phyloP scores from a whole-genome alignment of 2,797 vertebrate species.

The Pantherophis vulpinus region DNA sequence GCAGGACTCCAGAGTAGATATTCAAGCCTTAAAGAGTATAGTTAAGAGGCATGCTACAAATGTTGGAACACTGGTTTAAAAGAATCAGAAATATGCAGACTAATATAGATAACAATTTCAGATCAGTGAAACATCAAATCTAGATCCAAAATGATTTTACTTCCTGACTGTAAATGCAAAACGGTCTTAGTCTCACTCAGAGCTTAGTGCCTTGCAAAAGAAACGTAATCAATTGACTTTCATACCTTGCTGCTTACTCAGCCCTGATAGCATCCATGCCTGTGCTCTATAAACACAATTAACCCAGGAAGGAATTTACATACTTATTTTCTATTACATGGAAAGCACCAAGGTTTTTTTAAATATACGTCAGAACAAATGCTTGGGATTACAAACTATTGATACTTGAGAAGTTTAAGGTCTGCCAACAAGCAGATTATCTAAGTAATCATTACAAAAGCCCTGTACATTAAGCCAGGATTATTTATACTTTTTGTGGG shows the following conservation, averaged over 20 bases:
- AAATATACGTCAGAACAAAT: neutral
- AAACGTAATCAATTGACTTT: neutral
- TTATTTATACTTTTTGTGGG: neutral
- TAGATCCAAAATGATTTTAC: neutral
- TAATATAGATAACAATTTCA: neutral
- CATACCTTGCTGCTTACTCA: neutral
- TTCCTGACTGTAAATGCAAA: neutral
- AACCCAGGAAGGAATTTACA: neutral
- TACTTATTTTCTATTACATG: neutral
- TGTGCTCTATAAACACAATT: neutral
- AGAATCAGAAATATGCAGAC: neutral
- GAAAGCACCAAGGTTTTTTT: neutral
- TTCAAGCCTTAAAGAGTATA: neutral
- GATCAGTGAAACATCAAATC: neutral
- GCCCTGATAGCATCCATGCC: neutral
- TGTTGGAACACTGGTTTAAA: neutral
- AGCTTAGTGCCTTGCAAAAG: neutral
- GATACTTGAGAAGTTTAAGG: neutral
- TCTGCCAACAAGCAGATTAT: neutral
- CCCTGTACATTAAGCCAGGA: neutral
- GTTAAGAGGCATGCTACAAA: neutral
- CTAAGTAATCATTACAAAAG: neutral
- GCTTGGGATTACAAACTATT: neutral
- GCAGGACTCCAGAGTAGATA: neutral
- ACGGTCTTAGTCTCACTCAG: neutral